Conservation (phyloP, 2,888 invertebrate species). For the Drosophila acutilabella region DNA sequence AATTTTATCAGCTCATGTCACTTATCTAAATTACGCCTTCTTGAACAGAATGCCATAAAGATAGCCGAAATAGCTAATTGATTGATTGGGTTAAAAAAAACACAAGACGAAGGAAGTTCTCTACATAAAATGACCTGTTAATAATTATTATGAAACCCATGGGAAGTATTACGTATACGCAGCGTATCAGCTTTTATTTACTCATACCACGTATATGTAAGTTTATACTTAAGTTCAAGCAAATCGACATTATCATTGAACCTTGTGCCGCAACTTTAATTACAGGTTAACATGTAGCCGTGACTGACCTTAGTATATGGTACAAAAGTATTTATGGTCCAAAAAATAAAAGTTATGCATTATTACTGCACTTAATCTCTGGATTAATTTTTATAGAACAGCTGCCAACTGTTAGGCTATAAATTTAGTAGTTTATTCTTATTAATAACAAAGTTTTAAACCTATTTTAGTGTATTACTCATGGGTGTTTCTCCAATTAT, state of each 20-base stretch:
- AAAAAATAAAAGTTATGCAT: constrained; percentile 19
- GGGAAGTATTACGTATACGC: constrained; percentile 14
- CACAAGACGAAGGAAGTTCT: neutral
- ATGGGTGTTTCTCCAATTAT: constrained; percentile 10
- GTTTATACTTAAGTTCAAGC: neutral
- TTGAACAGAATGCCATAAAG: constrained; percentile 50
- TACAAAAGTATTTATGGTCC: constrained; percentile 7
- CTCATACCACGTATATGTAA: neutral
- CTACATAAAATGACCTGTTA: constrained; percentile 6
- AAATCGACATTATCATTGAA: constrained; percentile 22
- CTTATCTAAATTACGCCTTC: constrained; percentile 60
- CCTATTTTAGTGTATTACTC: constrained; percentile 6
- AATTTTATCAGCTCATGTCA: constrained; percentile 40
- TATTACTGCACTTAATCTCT: constrained; percentile 3
- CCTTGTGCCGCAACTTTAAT: constrained; percentile 20
- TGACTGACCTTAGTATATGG: constrained; percentile 26
- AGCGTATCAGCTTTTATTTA: neutral
- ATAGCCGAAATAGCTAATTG: constrained; percentile 53
- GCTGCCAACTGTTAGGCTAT: too few species aligned
- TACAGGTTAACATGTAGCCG: constrained; percentile 17
- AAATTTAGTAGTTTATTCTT: neutral
- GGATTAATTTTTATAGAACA: neutral
- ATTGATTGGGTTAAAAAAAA: constrained; percentile 45
- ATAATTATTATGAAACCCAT: constrained; percentile 5
- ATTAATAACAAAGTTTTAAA: too few species aligned